Base-by-base conservation (phyloP, 2,797 vertebrate species). In the Molossus molossus region DNA sequence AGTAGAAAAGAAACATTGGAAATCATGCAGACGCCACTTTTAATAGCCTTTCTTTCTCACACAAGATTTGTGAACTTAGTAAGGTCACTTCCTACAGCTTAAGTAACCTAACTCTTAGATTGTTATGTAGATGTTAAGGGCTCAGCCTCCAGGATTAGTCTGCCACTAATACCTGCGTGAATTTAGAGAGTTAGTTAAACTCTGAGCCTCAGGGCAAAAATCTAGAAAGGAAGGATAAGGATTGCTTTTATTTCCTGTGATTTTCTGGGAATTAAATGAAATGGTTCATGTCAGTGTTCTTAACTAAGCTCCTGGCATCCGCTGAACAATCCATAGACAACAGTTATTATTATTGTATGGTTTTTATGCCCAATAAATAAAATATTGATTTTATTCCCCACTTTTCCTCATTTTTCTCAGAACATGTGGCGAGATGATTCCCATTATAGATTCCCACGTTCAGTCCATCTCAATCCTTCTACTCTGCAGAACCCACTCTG, bases 171-270 rank as follows among this genome's bases (percentile, higher is more conserved):
- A 88, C 14, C 13, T 64, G 48, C 27, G 25, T 83, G 77, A 82
- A 92, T 60, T 91, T 79, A 83, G 33, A 75, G 53, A 89, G 9
- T 77, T 21, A 67, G 25, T 76, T n/a, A 87, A 93, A 29, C n/a
- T 75, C 33, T 87, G 27, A 64, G 33, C 45, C 76, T 87, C 75
- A 27, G 64, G 37, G 55, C 5, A 87, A 76, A 81, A 60, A 45
- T 60, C 48, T 65, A 72, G 29, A 60, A 84, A 67, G 11, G 27
- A 58, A 75, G 9, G 15, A 62, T 55, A 69, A 90, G 25, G 11
- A 21, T n/a, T 65, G 3, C 65, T 29, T 91, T 87, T 83, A 83
- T 76, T 60, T 80, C 62, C 50, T 55, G 4, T 48, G 50, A 55
- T 81, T 50, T 81, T n/a, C 73, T 90, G 57, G 60, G 15, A 6